Evolutionary conservation across 2,113 vertebrate genomes (phyloP).

Genomic region (Scalopus aquaticus): DNA sequence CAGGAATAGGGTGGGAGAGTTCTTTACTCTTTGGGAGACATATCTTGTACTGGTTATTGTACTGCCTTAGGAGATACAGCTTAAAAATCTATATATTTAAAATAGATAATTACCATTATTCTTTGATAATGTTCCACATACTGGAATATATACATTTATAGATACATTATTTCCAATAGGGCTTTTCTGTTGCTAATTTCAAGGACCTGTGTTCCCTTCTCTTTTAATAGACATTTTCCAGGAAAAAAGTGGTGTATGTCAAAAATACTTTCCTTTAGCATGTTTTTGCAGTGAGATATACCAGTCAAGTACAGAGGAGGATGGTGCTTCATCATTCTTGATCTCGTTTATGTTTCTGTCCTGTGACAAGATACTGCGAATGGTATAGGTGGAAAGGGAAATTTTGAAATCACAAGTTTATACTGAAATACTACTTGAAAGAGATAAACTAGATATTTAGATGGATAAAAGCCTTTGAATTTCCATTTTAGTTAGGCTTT

Average conservation of each 20-base stretch:
- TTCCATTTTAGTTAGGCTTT: slow-evolving; percentile 74
- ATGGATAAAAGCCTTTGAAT: slow-evolving; percentile 36
- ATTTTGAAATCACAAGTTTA: not conserved
- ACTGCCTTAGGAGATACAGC: not conserved
- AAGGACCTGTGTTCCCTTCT: not conserved
- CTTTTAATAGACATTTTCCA: not conserved
- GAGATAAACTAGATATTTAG: slow-evolving; percentile 63
- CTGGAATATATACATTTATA: not conserved
- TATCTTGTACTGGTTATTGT: not conserved
- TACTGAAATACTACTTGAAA: slow-evolving; percentile 36
- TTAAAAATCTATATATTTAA: not conserved
- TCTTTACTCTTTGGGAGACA: not conserved
- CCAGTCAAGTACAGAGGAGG: not conserved
- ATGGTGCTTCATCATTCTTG: not conserved
- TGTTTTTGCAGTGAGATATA: not conserved
- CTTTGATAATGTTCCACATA: not conserved
- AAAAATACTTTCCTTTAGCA: not conserved
- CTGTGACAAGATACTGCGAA: not conserved
- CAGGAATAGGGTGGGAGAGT: not conserved
- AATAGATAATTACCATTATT: not conserved
- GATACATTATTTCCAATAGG: not conserved
- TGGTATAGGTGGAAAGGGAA: slow-evolving; percentile 26
- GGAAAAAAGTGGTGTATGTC: not conserved
- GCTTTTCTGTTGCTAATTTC: not conserved
- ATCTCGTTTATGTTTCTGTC: not conserved